phyloP scores from a whole-genome alignment of 2,888 invertebrate genomes.

The Tryphoninae sp. region DNA sequence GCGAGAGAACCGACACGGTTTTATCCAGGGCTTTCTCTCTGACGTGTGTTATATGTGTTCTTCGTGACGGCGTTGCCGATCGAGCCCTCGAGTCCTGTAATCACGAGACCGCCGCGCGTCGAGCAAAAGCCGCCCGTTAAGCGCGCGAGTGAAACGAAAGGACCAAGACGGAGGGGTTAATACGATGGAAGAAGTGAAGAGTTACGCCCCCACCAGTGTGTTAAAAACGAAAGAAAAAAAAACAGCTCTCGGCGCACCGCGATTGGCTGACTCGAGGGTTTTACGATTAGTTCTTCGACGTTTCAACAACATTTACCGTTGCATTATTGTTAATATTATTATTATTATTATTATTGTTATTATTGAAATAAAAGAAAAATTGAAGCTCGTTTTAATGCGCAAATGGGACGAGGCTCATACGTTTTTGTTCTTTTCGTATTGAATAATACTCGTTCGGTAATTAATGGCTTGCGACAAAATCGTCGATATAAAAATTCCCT shows the following conservation, averaged over 20 bases:
- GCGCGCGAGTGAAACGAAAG: slow-evolving; percentile 29
- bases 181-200: slow-evolving; percentile 12
- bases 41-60: slow-evolving; percentile 49
- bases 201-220: slow-evolving; percentile 9
- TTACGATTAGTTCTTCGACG: background rate
- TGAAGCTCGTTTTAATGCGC: no score
- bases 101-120: slow-evolving; percentile 55
- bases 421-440: no score
- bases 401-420: no score
- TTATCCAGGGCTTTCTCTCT: slow-evolving; percentile 46
- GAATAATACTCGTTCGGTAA: no score
- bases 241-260: background rate
- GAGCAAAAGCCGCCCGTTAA: slow-evolving; percentile 19
- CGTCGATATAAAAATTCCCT: no score
- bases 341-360: no score
- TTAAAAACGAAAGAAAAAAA: slow-evolving; percentile 8
- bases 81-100: slow-evolving; percentile 59
- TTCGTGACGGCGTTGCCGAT: slow-evolving; percentile 57
- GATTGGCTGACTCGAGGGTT: slow-evolving; percentile 34
- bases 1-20: slow-evolving; percentile 41
- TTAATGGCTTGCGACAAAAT: no score
- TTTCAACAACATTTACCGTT: background rate
- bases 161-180: slow-evolving; percentile 13
- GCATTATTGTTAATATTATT: no score
- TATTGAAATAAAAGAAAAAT: no score